Evolutionary conservation across 2,113 vertebrate genomes (phyloP).

Genomic region (Gambusia affinis): DNA sequence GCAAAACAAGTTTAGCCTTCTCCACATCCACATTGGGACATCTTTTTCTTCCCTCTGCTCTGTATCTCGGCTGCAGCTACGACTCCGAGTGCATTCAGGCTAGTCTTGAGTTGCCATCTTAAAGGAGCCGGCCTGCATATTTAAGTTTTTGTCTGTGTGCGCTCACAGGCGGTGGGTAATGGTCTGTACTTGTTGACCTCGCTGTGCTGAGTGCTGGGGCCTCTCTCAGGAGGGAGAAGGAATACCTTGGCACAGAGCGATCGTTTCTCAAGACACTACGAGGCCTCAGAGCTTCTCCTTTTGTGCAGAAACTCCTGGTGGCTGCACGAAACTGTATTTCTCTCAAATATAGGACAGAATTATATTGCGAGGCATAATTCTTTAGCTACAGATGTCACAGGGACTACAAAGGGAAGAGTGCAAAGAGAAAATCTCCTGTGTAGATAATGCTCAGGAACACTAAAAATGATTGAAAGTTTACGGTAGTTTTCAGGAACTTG

Average conservation of each 20-base stretch:
- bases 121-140: constrained; percentile 83
- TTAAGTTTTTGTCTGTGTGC: constrained; percentile 49
- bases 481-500: constrained; percentile 19
- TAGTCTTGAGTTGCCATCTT: constrained; percentile 88
- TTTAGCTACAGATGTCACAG: not conserved
- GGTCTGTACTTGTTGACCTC: constrained; percentile 81
- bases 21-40: constrained; percentile 17
- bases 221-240: constrained; percentile 72
- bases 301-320: constrained; percentile 44
- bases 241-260: constrained; percentile 74
- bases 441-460: not conserved
- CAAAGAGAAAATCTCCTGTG: not conserved
- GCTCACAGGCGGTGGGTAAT: constrained; percentile 78
- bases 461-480: constrained; percentile 11
- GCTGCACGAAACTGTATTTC: not conserved
- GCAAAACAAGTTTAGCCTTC: constrained; percentile 66
- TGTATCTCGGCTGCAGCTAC: constrained; percentile 72
- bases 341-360: constrained; percentile 5
- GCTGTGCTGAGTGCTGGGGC: constrained; percentile 69
- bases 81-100: constrained; percentile 84
- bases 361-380: not conserved
- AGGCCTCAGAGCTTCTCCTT: constrained; percentile 51
- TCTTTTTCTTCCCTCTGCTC: constrained; percentile 43
- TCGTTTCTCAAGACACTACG: constrained; percentile 66
- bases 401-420: not conserved